Percentiles rank a stretch among this genome's conserved stretches.
These are phyloP conservation scores for Caenorhabditis afra DNA, from an alignment of 2,888 invertebrate genomes.

Conservation along the genomic window DNA sequence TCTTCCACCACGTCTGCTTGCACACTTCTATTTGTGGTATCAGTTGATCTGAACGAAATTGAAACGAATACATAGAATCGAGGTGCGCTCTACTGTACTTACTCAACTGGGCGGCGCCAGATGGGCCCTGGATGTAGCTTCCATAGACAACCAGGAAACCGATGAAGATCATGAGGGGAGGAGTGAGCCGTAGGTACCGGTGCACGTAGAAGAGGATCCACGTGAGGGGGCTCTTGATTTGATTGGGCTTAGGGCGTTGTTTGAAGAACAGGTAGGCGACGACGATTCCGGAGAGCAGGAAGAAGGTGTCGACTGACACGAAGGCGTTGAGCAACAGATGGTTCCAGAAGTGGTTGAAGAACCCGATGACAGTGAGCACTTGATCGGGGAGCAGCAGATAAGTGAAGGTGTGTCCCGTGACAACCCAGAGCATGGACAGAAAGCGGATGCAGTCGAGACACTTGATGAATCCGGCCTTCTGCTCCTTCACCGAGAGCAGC, in stretches of 20 bases:
- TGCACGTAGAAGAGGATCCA: slow-evolving; percentile 66
- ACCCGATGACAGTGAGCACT: slow-evolving; percentile 19
- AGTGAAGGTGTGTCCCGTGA: slow-evolving; percentile 57
- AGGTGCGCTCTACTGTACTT: not conserved
- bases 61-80: not conserved
- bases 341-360: slow-evolving; percentile 44
- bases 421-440: slow-evolving; percentile 72
- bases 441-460: slow-evolving; percentile 70
- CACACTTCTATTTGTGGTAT: slow-evolving; percentile 48
- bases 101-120: slow-evolving; percentile 41
- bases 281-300: slow-evolving; percentile 71
- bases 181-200: slow-evolving; percentile 61
- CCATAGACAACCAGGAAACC: slow-evolving; percentile 58
- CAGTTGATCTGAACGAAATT: slow-evolving; percentile 39
- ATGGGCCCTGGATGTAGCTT: slow-evolving; percentile 48
- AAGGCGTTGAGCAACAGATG: slow-evolving; percentile 62
- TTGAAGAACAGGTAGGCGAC: slow-evolving; percentile 72
- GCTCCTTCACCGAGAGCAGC: slow-evolving; percentile 50
- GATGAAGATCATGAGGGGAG: slow-evolving; percentile 61
- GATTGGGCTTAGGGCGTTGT: slow-evolving; percentile 1
- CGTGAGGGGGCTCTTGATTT: slow-evolving; percentile 41
- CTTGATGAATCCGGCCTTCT: slow-evolving; percentile 63
- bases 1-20: slow-evolving; percentile 58
- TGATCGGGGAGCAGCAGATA: slow-evolving; percentile 37
- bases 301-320: slow-evolving; percentile 73